Base-by-base conservation (phyloP, 2,113 vertebrate species). In the Chaenocephalus aceratus region DNA sequence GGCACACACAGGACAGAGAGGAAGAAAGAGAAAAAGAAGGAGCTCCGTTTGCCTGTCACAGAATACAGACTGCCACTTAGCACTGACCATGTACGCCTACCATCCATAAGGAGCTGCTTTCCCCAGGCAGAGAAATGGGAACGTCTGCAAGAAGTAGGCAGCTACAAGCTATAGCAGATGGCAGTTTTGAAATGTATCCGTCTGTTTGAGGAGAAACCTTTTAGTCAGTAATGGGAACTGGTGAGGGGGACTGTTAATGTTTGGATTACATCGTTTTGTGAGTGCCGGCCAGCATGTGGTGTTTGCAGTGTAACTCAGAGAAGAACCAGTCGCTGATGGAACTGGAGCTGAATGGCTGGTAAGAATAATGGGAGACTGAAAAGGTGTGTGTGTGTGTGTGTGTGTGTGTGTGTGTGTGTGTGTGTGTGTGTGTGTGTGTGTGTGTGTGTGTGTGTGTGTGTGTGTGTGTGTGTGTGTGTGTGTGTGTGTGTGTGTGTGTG, bases 241-340 rank as follows among this genome's bases (percentile, higher is more conserved):
- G 62, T 48, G 73, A 76, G 72, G 72, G 65, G 87, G 71, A 80
- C 63, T 64, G 60, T 79, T 91, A 49, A 86, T 90, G 91, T 83
- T 86, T 77, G 84, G 86, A 87, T 53, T 41, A 69, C 78, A 80
- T 67, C 71, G 68, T 77, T 75, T 75, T 76, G 70, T 71, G 80
- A 84, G 77, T 62, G 83, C 76, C 16, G 51, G 87, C 71, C 89
- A 92, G 93, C 94, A 98, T 99, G 97, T 99, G 97, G 98, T 99
- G 98, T 92, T 93, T 99, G 91, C 97, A 98, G 93, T 99, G 97
- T 93, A 96, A 96, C 86, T 97, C 97, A 11, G 97, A 98, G 95
- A 96, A 96, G 95, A 98, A 96, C 53, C 97, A 97, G 94, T 98
- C 97, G 60, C 88, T 99, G 91, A 94, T 98, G 94, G 97, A 98